phyloP scores from a whole-genome alignment of 1,140 invertebrate species.

The Drosophila ercepeae region DNA sequence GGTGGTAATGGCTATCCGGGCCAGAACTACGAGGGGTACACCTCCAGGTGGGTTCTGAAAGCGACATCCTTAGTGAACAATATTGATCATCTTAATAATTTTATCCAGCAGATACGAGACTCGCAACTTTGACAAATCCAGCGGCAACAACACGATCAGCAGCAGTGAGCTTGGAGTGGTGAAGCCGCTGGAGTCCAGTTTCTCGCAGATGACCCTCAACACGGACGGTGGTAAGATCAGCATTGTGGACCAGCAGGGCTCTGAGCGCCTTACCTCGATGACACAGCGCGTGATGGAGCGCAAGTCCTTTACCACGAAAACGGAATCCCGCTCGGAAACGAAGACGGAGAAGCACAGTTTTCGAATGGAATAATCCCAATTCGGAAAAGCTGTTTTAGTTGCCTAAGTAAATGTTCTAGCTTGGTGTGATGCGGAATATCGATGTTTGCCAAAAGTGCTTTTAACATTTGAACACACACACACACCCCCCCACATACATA shows the following conservation, averaged over 20 bases:
- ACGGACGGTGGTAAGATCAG: constrained; percentile 79
- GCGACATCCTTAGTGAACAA: neutral
- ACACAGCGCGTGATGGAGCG: constrained; percentile 85
- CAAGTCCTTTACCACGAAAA: constrained; percentile 85
- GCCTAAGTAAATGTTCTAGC: constrained; percentile 21
- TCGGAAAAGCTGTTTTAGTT: constrained; percentile 18
- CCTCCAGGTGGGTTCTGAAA: constrained; percentile 84
- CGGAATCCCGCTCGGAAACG: constrained; percentile 84
- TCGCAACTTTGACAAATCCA: constrained; percentile 76
- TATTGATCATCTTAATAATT: neutral
- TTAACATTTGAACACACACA: constrained; percentile 65
- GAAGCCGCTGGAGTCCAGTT: constrained; percentile 76
- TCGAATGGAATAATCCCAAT: constrained; percentile 69
- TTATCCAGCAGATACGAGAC: constrained; percentile 73
- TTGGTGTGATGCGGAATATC: constrained; percentile 22
- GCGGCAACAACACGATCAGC: constrained; percentile 45
- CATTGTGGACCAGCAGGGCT: constrained; percentile 74
- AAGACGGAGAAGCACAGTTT: constrained; percentile 83
- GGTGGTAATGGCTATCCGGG: constrained; percentile 69
- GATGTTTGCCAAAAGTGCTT: constrained; percentile 83
- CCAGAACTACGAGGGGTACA: constrained; percentile 86
- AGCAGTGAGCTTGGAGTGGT: constrained; percentile 46
- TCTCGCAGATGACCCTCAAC: constrained; percentile 79
- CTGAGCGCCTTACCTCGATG: constrained; percentile 82
- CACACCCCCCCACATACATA: constrained; percentile 56